These are phyloP conservation scores for Dorcus hopei DNA, from an alignment of 2,888 invertebrate genomes.

Conservation along the genomic window DNA sequence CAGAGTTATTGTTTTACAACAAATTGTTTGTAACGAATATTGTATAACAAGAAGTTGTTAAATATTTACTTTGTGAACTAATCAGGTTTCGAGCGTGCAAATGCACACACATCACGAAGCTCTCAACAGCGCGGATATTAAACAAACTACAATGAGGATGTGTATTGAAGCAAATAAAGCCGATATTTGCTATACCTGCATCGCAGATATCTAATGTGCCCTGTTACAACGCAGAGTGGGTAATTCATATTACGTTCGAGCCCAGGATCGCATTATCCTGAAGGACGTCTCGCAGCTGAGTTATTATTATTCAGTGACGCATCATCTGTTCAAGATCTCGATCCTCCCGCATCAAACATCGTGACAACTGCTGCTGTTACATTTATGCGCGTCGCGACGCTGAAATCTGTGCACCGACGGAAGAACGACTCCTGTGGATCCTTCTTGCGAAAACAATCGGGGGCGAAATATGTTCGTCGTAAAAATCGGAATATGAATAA, in stretches of 20 bases:
- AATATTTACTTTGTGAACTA: too few relatives aligned
- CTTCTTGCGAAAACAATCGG: too few relatives aligned
- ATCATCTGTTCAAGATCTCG: constrained; percentile 3
- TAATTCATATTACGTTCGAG: constrained; percentile 6
- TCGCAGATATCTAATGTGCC: not conserved
- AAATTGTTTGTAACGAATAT: too few relatives aligned
- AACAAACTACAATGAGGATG: constrained; percentile 2
- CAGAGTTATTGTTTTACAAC: too few relatives aligned
- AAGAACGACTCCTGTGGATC: too few relatives aligned
- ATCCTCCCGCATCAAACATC: not conserved
- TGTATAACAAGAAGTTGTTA: too few relatives aligned
- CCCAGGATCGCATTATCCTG: constrained; percentile 3
- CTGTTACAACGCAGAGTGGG: constrained; percentile 1
- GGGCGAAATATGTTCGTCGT: too few relatives aligned
- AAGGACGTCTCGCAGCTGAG: constrained; percentile 1
- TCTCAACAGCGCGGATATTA: not conserved
- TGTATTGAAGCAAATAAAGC: constrained; percentile 1
- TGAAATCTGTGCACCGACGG: not conserved
- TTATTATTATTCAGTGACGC: constrained; percentile 8
- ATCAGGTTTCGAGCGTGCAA: too few relatives aligned
- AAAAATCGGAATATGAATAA: too few relatives aligned
- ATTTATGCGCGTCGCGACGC: not conserved
- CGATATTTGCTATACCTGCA: not conserved
- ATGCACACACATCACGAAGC: too few relatives aligned
- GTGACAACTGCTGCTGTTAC: not conserved